Percentiles rank a stretch among this genome's conserved stretches.
phyloP scores from a whole-genome alignment of 2,113 vertebrate species.

The Myxocyprinus asiaticus region DNA sequence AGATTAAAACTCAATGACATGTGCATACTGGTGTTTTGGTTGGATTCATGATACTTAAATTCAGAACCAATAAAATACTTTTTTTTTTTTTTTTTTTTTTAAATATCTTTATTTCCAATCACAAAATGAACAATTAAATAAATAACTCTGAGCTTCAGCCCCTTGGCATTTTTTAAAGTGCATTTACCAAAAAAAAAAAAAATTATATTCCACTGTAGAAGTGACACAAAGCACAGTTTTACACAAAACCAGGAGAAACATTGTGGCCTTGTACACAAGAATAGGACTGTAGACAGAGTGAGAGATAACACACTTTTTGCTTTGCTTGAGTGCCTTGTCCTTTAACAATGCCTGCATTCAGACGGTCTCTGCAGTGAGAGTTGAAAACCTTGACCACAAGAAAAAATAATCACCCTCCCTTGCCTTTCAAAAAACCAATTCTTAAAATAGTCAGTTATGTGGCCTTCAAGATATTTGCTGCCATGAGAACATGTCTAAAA shows the following conservation, averaged over 20 bases:
- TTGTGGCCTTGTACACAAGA: conserved; percentile 40
- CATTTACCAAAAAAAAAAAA: conserved; percentile 58
- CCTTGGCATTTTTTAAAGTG: conserved; percentile 70
- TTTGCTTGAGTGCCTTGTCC: conserved; percentile 50
- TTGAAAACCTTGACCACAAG: conserved; percentile 50
- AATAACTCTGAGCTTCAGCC: conserved; percentile 62
- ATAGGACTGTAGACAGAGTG: conserved; percentile 45
- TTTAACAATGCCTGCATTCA: conserved; percentile 44
- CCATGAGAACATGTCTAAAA: conserved; percentile 55
- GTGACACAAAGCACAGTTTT: conserved; percentile 23
- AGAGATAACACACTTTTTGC: conserved; percentile 39
- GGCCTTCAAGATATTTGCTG: conserved; percentile 59
- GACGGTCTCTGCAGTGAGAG: conserved; percentile 13
- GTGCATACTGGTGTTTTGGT: background rate
- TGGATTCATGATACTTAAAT: background rate
- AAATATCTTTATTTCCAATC: conserved; percentile 36
- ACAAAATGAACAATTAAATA: conserved; percentile 67
- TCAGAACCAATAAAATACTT: background rate
- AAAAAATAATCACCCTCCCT: conserved; percentile 1
- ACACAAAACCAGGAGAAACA: conserved; percentile 43
- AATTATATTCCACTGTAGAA: background rate
- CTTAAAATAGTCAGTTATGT: conserved; percentile 60
- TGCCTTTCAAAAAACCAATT: conserved; percentile 32
- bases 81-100: background rate
- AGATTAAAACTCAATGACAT: background rate